phyloP scores from a whole-genome alignment of 2,888 invertebrate genomes.

The Crossocerus cetratus region DNA sequence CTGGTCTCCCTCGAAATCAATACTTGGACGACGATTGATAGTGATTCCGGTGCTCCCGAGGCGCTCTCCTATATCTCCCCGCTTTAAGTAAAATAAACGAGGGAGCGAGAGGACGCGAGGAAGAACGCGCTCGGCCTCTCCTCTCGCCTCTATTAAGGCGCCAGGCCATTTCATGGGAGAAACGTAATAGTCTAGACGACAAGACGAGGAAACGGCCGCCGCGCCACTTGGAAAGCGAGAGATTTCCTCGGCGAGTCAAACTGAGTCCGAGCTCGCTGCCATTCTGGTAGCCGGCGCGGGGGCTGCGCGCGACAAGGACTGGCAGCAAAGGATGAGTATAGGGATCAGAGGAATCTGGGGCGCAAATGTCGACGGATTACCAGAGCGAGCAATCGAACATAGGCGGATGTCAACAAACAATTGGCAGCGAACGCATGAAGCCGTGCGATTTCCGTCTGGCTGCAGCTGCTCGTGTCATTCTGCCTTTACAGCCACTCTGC shows the following conservation, averaged over 20 bases:
- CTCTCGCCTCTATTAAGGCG: slow-evolving; percentile 34
- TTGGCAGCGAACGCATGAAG: too few relatives aligned
- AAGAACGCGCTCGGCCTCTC: slow-evolving; percentile 1
- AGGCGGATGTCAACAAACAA: too few relatives aligned
- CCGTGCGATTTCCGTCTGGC: too few relatives aligned
- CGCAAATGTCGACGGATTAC: too few relatives aligned
- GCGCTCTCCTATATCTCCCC: background rate
- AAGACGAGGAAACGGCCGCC: background rate
- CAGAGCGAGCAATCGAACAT: too few relatives aligned
- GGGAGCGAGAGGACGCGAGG: slow-evolving; percentile 4
- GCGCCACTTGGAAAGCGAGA: slow-evolving; percentile 1
- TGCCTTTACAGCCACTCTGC: too few relatives aligned
- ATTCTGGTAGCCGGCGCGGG: too few relatives aligned
- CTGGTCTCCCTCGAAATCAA: slow-evolving; percentile 53
- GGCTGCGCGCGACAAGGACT: too few relatives aligned
- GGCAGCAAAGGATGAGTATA: too few relatives aligned
- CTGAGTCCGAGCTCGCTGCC: background rate
- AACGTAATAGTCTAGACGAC: slow-evolving; percentile 42
- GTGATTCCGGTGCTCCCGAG: slow-evolving; percentile 22
- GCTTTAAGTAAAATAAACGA: slow-evolving; percentile 40
- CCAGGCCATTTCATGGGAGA: slow-evolving; percentile 39
- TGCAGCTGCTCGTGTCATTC: too few relatives aligned
- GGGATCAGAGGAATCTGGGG: too few relatives aligned
- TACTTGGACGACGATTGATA: slow-evolving; percentile 47
- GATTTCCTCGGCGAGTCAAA: slow-evolving; percentile 5